Evolutionary conservation across 2,113 vertebrate species (phyloP).

Genomic region (Grantiella picta): DNA sequence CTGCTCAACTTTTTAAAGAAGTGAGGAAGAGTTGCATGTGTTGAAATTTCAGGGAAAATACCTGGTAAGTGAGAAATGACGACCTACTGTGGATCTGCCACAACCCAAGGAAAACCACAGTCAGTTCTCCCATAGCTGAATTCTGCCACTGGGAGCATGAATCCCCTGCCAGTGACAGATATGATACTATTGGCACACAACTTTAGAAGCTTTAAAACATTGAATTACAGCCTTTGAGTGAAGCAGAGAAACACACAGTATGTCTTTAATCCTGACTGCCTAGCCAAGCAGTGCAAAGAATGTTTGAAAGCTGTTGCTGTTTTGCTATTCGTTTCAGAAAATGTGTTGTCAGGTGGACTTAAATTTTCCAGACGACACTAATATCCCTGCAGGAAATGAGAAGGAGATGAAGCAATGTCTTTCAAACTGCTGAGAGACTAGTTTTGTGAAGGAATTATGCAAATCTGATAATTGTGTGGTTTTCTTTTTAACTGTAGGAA

Average conservation of each 20-base stretch:
- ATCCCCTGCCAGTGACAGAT: background rate
- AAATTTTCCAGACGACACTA: slow-evolving; percentile 1
- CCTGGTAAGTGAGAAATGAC: background rate
- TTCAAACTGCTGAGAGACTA: background rate
- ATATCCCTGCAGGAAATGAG: background rate
- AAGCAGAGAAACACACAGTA: background rate
- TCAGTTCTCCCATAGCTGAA: background rate
- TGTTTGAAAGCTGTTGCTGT: background rate
- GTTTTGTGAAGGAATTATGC: background rate
- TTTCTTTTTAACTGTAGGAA: background rate
- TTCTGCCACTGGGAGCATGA: background rate
- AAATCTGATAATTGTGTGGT: background rate
- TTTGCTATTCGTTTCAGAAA: background rate
- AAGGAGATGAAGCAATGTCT: background rate
- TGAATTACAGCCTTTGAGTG: background rate
- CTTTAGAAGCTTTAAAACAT: background rate
- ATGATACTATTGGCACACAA: background rate
- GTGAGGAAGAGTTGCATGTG: background rate
- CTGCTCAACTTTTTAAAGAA: background rate
- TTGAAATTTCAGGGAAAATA: background rate
- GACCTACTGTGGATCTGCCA: background rate
- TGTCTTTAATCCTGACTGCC: background rate
- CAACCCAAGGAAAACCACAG: background rate
- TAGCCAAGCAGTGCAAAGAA: background rate
- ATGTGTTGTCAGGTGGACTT: background rate